Evolutionary conservation across 2,797 vertebrate genomes (phyloP).

Genomic region (Karalla daura): DNA sequence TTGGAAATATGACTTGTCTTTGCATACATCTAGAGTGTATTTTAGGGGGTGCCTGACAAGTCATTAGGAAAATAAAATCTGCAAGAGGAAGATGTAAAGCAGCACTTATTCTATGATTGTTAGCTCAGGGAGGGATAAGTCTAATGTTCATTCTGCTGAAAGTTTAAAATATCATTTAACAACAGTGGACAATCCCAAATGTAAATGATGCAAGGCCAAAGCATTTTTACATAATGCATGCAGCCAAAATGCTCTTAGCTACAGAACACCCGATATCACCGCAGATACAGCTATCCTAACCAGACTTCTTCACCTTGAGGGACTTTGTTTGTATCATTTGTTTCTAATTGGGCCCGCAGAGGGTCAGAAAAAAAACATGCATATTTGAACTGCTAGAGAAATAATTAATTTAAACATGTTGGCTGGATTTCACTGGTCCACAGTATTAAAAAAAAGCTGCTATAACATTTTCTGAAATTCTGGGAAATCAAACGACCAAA

Average conservation of each 20-base stretch:
- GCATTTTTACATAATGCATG: constrained; percentile 30
- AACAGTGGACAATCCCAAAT: constrained; percentile 1
- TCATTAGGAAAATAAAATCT: neutral
- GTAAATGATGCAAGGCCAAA: constrained; percentile 43
- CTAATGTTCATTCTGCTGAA: neutral
- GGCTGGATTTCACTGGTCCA: constrained; percentile 44
- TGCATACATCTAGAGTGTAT: neutral
- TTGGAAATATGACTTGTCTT: neutral
- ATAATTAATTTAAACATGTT: constrained; percentile 47
- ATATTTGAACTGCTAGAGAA: constrained; percentile 48
- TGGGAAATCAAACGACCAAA: constrained; percentile 24
- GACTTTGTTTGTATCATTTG: constrained; percentile 66
- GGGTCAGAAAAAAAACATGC: constrained; percentile 44
- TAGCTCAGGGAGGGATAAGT: neutral
- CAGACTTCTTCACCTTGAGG: constrained; percentile 53
- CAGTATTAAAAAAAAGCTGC: constrained; percentile 48
- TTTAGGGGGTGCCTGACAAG: neutral
- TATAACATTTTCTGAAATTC: constrained; percentile 47
- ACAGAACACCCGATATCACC: constrained; percentile 27
- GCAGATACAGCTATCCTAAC: constrained; percentile 53
- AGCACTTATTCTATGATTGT: neutral
- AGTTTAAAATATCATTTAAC: neutral
- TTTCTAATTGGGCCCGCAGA: constrained; percentile 78
- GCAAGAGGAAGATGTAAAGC: neutral
- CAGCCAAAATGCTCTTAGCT: constrained; percentile 32